These are phyloP conservation scores for Eudemis profundana DNA, from an alignment of 2,888 invertebrate species.

Conservation along the genomic window DNA sequence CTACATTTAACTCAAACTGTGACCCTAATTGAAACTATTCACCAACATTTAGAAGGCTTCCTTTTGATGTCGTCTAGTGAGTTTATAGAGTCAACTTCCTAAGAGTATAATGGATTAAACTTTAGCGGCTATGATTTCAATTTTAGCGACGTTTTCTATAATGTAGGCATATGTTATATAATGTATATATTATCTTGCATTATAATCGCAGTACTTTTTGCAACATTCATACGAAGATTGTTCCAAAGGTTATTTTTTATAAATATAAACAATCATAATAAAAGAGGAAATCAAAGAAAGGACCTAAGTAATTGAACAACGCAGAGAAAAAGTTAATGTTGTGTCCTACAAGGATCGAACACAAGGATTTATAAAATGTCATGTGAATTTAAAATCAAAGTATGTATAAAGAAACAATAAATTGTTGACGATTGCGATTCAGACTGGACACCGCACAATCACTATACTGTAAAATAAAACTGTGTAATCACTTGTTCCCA, in stretches of 20 bases:
- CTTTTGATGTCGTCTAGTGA: constrained; percentile 54
- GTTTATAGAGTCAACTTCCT: constrained; percentile 40
- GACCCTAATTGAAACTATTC: constrained; percentile 66
- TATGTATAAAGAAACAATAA: too few relatives aligned
- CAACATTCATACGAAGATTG: not conserved
- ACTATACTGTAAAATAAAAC: too few relatives aligned
- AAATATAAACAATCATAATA: not conserved
- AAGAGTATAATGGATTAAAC: constrained; percentile 39
- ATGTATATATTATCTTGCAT: too few relatives aligned
- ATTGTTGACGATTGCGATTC: too few relatives aligned
- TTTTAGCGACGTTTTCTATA: not conserved
- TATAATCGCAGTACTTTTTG: too few relatives aligned
- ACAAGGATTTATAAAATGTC: too few relatives aligned
- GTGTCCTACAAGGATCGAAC: not conserved
- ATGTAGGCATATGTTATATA: too few relatives aligned
- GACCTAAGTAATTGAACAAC: not conserved
- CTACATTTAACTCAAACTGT: constrained; percentile 51
- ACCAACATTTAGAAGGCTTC: constrained; percentile 53
- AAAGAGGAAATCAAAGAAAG: not conserved
- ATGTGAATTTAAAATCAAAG: too few relatives aligned
- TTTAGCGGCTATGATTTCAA: constrained; percentile 12
- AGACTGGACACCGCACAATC: too few relatives aligned
- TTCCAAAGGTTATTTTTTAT: not conserved
- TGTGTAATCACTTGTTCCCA: too few relatives aligned
- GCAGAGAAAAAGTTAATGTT: not conserved